Base-by-base conservation (phyloP, 2,888 invertebrate species). In the Iphiclides podalirius region DNA sequence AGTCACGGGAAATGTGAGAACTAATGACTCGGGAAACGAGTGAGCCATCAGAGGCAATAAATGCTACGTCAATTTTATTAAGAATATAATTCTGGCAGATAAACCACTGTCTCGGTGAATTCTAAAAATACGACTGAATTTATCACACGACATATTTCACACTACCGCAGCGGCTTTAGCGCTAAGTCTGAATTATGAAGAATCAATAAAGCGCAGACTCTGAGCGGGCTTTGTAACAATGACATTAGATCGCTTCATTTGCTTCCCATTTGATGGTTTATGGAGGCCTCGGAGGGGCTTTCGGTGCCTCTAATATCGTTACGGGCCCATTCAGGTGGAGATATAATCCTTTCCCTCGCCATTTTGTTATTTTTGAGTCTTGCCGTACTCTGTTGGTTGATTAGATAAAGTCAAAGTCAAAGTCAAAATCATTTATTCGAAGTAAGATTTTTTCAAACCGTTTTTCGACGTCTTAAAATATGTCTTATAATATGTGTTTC, bases 341-440 rank as follows among this genome's bases (percentile, higher is more conserved):
- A 48, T 48, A 33, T 48, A 48, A 42, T 48, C 42, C 48, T 31
- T 48, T 42, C 42, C 15, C 15, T 47, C 31, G 48, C 42, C 42
- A 48, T 42, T 48, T 48, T 48, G 16, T 12, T 48, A 37, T 48
- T 48, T 42, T 37, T 15, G 33, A 38, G 23, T n/a, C n/a, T n/a
- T n/a, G n/a, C n/a, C n/a, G n/a, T n/a, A n/a, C n/a, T n/a, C n/a
- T n/a, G n/a, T n/a, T n/a, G n/a, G n/a, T n/a, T n/a, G n/a, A n/a
- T n/a, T n/a, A n/a, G n/a, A n/a, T n/a, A n/a, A n/a, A n/a, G n/a
- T n/a, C n/a, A n/a, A n/a, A n/a, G n/a, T n/a, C n/a, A n/a, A n/a
- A n/a, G n/a, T n/a, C n/a, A n/a, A n/a, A n/a, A n/a, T n/a, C n/a
- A n/a, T n/a, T n/a, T n/a, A n/a, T n/a, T n/a, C n/a, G n/a, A n/a